Percentiles rank a stretch among this genome's conserved stretches.
These are phyloP conservation scores for Murina feae DNA, from an alignment of 2,113 vertebrate genomes.

Conservation along the genomic window DNA sequence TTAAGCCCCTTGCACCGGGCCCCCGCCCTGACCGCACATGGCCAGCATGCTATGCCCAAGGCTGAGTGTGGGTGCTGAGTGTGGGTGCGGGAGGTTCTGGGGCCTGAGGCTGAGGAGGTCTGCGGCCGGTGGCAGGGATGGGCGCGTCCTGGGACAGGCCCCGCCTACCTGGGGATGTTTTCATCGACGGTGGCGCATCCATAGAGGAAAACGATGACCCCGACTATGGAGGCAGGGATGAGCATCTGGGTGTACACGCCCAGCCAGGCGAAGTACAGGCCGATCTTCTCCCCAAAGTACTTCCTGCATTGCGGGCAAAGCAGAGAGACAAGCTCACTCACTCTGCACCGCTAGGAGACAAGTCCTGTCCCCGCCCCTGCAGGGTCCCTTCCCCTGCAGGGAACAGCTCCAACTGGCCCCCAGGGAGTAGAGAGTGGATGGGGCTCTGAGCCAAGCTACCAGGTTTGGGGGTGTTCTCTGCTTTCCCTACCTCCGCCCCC, in stretches of 20 bases:
- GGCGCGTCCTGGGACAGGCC: rapidly evolving
- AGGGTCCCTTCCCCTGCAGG: too few relatives aligned
- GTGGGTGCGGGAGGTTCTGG: rapidly evolving
- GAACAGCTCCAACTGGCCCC: rapidly evolving
- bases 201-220: slow-evolving; percentile 95
- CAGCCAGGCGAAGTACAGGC: slow-evolving; percentile 97
- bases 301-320: slow-evolving; percentile 82
- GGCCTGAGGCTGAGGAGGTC: not conserved
- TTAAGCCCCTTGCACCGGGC: rapidly evolving
- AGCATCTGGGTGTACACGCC: slow-evolving; percentile 99
- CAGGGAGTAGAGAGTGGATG: rapidly evolving
- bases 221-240: slow-evolving; percentile 93
- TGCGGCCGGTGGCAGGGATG: rapidly evolving
- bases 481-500: rapidly evolving
- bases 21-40: rapidly evolving
- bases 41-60: rapidly evolving
- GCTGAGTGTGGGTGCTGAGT: rapidly evolving
- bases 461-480: not conserved
- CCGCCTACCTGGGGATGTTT: slow-evolving; percentile 92
- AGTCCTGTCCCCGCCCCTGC: rapidly evolving
- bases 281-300: slow-evolving; percentile 98
- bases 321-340: rapidly evolving
- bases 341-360: rapidly evolving
- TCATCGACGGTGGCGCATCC: slow-evolving; percentile 94
- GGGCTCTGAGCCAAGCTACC: not conserved